phyloP scores from a whole-genome alignment of 35 echinoderm and acorn worm species.

The Diadema setosum region DNA sequence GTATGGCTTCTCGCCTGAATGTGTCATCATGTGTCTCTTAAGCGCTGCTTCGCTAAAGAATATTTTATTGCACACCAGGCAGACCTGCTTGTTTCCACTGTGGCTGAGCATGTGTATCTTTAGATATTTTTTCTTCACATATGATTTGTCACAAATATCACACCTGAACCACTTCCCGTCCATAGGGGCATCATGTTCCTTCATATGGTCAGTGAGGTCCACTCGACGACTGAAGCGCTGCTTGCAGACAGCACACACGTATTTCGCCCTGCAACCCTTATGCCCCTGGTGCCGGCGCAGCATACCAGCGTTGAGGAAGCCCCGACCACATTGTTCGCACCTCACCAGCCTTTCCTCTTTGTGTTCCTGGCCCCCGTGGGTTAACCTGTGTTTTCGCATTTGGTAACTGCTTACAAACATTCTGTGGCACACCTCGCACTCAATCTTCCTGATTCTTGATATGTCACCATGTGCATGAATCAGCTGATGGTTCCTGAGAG shows the following conservation, averaged over 20 bases:
- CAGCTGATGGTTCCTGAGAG: not conserved
- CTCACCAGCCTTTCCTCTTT: not conserved
- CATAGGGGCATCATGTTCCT: too few species aligned
- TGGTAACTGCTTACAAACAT: not conserved
- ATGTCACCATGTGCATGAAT: slow-evolving; percentile 26
- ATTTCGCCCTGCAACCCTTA: too few species aligned
- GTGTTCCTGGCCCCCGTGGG: not conserved
- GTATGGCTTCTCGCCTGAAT: not conserved
- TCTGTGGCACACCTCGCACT: slow-evolving; percentile 49
- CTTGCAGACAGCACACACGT: too few species aligned
- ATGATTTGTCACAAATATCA: too few species aligned
- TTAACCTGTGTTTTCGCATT: not conserved
- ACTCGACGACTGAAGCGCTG: too few species aligned
- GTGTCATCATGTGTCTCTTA: not conserved
- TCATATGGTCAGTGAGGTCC: too few species aligned
- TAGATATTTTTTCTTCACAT: too few species aligned
- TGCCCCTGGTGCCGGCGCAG: not conserved
- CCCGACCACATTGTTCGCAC: not conserved
- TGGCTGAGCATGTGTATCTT: too few species aligned
- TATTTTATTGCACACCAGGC: not conserved
- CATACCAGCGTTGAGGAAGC: not conserved
- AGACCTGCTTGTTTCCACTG: not conserved
- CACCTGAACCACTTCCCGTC: too few species aligned
- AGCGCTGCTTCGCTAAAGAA: not conserved
- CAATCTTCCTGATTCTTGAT: slow-evolving; percentile 20